phyloP scores from a whole-genome alignment of 2,113 vertebrate species.

The Saccopteryx leptura region DNA sequence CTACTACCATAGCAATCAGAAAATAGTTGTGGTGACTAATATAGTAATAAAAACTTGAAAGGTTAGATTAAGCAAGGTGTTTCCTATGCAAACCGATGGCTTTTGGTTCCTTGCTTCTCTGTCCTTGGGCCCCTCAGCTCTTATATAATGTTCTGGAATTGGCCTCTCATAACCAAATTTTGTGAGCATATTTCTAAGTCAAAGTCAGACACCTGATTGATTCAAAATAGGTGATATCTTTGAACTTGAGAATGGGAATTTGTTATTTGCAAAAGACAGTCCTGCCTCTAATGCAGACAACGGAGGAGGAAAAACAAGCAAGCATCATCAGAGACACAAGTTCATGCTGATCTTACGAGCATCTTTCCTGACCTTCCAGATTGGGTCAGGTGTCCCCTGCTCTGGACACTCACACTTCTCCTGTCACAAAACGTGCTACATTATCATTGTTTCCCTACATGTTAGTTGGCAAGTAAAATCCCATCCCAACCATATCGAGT shows the following conservation, averaged over 20 bases:
- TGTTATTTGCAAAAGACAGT: neutral
- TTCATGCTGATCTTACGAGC: neutral
- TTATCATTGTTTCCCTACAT: neutral
- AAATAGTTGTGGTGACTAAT: slow-evolving; percentile 74
- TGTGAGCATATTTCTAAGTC: slow-evolving; percentile 24
- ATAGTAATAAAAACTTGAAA: slow-evolving; percentile 54
- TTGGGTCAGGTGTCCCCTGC: neutral
- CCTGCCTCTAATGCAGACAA: neutral
- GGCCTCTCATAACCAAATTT: neutral
- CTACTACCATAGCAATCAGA: slow-evolving; percentile 53
- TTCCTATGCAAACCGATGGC: slow-evolving; percentile 64
- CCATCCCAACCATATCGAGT: neutral
- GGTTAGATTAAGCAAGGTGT: slow-evolving; percentile 49
- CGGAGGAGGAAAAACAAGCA: neutral
- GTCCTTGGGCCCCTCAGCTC: neutral
- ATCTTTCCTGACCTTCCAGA: neutral
- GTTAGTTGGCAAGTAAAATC: neutral
- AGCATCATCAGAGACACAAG: neutral
- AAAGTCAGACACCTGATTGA: neutral
- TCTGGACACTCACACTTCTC: neutral
- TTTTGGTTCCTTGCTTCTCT: neutral
- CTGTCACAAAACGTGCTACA: neutral
- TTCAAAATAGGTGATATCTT: neutral
- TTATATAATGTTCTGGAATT: neutral
- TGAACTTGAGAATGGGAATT: neutral